Evolutionary conservation across 2,797 vertebrate genomes (phyloP).

Genomic region (Choloepus didactylus): DNA sequence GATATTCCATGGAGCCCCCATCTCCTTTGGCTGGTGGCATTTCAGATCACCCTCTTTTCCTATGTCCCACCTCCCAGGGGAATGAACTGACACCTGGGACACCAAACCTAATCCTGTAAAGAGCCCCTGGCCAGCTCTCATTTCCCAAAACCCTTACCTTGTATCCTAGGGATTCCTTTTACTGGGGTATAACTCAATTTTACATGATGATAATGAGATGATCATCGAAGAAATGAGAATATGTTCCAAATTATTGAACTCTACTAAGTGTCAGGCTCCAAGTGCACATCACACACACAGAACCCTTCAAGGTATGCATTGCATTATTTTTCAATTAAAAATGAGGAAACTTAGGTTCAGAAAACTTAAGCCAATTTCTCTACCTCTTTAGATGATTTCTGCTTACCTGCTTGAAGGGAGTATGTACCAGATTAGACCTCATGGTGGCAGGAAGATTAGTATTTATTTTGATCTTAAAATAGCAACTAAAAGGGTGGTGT

Average conservation of each 20-base stretch:
- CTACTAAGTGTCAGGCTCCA: not conserved
- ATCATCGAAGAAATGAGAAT: not conserved
- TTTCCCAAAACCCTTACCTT: not conserved
- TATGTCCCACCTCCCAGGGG: not conserved
- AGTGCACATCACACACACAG: not conserved
- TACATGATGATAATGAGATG: not conserved
- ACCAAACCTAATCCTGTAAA: not conserved
- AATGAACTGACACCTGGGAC: not conserved
- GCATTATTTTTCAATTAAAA: slow-evolving; percentile 1
- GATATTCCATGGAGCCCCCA: rapidly evolving
- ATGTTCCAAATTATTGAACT: not conserved
- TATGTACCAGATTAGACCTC: not conserved
- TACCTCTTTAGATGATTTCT: not conserved
- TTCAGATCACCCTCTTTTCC: not conserved
- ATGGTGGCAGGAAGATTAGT: not conserved
- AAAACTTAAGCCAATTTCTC: slow-evolving; percentile 7
- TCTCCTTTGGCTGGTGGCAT: not conserved
- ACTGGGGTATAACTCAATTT: not conserved
- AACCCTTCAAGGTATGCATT: not conserved
- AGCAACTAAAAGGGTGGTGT: not conserved
- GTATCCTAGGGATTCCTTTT: not conserved
- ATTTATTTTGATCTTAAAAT: slow-evolving; percentile 21
- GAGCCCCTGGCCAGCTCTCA: not conserved
- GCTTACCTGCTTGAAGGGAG: not conserved
- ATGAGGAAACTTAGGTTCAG: not conserved